Percentiles rank a stretch among this genome's conserved stretches.
These are phyloP conservation scores for Gymnothorax javanicus DNA, from an alignment of 2,797 vertebrate genomes.

Conservation along the genomic window DNA sequence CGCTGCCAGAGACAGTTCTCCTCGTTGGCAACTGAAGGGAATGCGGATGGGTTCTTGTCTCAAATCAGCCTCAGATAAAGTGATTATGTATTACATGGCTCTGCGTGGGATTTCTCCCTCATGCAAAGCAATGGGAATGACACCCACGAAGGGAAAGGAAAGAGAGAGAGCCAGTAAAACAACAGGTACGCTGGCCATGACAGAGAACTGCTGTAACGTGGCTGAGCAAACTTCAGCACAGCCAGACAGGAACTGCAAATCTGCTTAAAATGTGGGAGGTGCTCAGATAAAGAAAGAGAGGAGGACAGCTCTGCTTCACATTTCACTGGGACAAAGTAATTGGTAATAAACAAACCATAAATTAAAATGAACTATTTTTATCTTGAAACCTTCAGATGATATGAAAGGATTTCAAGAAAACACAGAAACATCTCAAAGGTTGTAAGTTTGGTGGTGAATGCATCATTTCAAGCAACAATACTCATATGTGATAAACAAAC, in stretches of 20 bases:
- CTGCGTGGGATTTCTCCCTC: constrained; percentile 52
- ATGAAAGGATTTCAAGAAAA: background rate
- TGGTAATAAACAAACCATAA: constrained; percentile 1
- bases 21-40: constrained; percentile 41
- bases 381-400: background rate
- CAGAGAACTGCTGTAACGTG: background rate
- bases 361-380: constrained; percentile 12
- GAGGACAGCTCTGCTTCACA: background rate
- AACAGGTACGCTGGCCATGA: constrained; percentile 12
- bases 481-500: background rate
- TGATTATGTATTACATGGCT: constrained; percentile 54
- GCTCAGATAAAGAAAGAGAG: background rate
- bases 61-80: constrained; percentile 55
- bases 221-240: background rate
- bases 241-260: background rate
- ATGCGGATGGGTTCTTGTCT: constrained; percentile 53
- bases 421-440: background rate
- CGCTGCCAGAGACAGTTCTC: constrained; percentile 45
- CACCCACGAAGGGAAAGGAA: constrained; percentile 35
- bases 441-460: background rate
- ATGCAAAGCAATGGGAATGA: constrained; percentile 47
- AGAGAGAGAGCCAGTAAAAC: constrained; percentile 28
- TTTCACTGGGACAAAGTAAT: constrained; percentile 5
- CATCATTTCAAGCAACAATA: background rate
- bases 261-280: constrained; percentile 7